These are phyloP conservation scores for Schizotus pectinicornis DNA, from an alignment of 2,888 invertebrate species.

Conservation along the genomic window DNA sequence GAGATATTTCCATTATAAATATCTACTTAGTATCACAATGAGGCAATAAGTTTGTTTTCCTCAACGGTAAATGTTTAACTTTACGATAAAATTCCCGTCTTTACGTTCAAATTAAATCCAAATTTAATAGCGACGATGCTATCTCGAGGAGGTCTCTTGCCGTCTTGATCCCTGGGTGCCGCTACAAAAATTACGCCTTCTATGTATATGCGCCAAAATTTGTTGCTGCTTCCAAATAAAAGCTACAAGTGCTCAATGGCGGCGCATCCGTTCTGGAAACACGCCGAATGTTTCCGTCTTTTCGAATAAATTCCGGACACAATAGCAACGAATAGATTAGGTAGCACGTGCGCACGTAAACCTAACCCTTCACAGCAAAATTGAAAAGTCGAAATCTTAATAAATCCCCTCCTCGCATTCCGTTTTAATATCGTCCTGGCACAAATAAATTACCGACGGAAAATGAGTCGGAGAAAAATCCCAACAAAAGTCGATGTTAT, in stretches of 20 bases:
- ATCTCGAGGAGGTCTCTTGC: no score
- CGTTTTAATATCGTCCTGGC: not conserved
- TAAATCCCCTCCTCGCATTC: not conserved
- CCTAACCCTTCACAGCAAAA: not conserved
- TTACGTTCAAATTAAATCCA: not conserved
- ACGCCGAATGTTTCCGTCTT: not conserved
- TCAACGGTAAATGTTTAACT: constrained; percentile 10
- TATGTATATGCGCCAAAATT: no score
- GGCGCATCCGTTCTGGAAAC: no score
- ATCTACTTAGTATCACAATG: constrained; percentile 16
- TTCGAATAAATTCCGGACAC: not conserved
- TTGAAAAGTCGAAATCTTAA: constrained; percentile 4
- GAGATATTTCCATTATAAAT: constrained; percentile 24
- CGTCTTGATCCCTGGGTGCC: no score
- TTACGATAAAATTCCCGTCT: not conserved
- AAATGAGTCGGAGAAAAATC: not conserved
- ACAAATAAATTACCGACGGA: constrained; percentile 11
- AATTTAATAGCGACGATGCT: no score
- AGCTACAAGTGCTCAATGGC: no score
- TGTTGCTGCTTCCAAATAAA: no score
- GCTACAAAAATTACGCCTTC: no score
- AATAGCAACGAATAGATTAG: constrained; percentile 1
- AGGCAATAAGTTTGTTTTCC: constrained; percentile 9
- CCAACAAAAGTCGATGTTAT: constrained; percentile 10
- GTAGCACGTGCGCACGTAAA: not conserved